These are phyloP conservation scores for Cercopithecus petaurista DNA, from an alignment of 2,797 vertebrate genomes.

Conservation along the genomic window DNA sequence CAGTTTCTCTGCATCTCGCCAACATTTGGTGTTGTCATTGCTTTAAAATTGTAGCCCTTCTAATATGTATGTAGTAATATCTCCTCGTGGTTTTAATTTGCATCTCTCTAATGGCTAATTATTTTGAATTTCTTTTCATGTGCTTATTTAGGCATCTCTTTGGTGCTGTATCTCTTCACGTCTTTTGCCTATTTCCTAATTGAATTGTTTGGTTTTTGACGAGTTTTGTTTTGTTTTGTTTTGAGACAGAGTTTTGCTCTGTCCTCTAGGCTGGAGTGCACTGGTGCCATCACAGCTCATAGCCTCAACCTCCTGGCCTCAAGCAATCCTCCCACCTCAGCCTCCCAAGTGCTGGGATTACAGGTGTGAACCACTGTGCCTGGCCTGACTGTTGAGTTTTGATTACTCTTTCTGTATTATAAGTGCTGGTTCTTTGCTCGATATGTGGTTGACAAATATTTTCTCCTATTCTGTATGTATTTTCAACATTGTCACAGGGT, in stretches of 20 bases:
- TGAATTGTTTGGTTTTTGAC: neutral
- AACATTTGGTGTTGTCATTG: neutral
- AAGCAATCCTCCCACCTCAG: too few relatives aligned
- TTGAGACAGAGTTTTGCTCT: too few relatives aligned
- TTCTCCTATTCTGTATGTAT: neutral
- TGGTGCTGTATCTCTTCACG: neutral
- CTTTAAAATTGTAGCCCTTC: neutral
- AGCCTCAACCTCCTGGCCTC: too few relatives aligned
- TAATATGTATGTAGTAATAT: neutral
- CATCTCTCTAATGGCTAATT: neutral
- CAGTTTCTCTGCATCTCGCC: neutral
- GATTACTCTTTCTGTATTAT: neutral
- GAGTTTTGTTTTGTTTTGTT: too few relatives aligned
- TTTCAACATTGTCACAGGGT: neutral
- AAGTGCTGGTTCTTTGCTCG: neutral
- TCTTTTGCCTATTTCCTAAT: neutral
- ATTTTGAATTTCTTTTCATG: neutral
- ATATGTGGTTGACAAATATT: neutral
- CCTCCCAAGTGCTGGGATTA: too few relatives aligned
- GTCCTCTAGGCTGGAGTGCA: too few relatives aligned
- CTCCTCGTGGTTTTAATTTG: neutral
- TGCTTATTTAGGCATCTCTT: slow-evolving; percentile 8
- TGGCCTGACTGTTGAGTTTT: neutral
- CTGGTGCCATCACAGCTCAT: too few relatives aligned
- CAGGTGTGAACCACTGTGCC: too few relatives aligned